Evolutionary conservation across 1,140 invertebrate species (phyloP).

Genomic region (Bombus difficillimus): DNA sequence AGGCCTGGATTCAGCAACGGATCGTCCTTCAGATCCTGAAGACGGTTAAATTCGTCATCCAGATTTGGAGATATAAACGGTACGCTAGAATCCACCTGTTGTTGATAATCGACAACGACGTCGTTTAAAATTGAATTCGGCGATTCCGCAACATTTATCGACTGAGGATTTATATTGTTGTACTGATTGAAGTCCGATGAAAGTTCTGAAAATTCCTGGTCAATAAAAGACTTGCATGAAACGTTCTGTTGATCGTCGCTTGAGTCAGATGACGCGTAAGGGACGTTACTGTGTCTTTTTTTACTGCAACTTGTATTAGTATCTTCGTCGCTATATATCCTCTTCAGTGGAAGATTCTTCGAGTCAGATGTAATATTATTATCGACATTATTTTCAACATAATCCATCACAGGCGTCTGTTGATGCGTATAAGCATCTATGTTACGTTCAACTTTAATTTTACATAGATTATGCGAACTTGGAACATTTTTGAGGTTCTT

Average conservation of each 20-base stretch:
- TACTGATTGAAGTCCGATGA: constrained; percentile 34
- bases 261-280: constrained; percentile 4
- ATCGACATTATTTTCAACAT: constrained; percentile 23
- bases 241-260: constrained; percentile 12
- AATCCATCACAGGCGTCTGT: not conserved
- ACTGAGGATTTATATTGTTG: constrained; percentile 12
- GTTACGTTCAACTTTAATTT: constrained; percentile 28
- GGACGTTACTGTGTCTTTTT: constrained; percentile 37
- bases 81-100: constrained; percentile 44
- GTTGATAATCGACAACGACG: constrained; percentile 49
- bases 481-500: not conserved
- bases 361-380: not conserved
- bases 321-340: constrained; percentile 58
- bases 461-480: not conserved
- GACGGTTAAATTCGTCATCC: constrained; percentile 42
- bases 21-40: constrained; percentile 65
- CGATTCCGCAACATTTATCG: constrained; percentile 27
- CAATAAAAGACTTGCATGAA: constrained; percentile 41
- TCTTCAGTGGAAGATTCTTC: constrained; percentile 44
- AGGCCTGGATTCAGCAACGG: constrained; percentile 57
- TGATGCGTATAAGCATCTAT: constrained; percentile 19
- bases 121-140: constrained; percentile 48
- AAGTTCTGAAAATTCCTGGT: constrained; percentile 6
- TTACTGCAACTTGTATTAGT: constrained; percentile 34
- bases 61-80: constrained; percentile 8